Base-by-base conservation (phyloP, 2,888 invertebrate genomes). In the Ctena decussata region DNA sequence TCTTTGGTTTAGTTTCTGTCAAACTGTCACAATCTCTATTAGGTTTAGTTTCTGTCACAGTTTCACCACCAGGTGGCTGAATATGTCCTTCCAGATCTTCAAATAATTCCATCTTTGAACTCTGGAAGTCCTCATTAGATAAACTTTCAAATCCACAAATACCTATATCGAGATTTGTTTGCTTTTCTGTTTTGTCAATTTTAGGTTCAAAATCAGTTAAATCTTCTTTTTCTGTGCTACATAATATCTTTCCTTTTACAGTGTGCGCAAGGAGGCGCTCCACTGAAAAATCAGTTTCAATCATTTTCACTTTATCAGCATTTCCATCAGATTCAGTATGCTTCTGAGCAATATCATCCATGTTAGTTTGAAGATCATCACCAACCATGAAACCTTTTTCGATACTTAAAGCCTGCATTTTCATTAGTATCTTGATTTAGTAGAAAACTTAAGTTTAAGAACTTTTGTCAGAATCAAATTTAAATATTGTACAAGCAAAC, bases 241-340 rank as follows among this genome's bases (percentile, higher is more conserved):
- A 5, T 15, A 12, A 3, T 65, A 0, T 21, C 21, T 32, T 35
- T 18, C 35, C 21, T 0, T 65, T 35, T 35, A 21, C 65, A 65
- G 5, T 35, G 15, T 0, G 3, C 11, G 65, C 32, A 11, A 65
- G 35, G 5, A 65, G 65, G 8, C 65, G 32, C 12, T 32, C 65
- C 8, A 65, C 65, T n/a, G 65, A 65, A 35, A 65, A 65, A 1
- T 18, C 18, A 35, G 3, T 65, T 32, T 65, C 65, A 35, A 5
- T n/a, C 2, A 30, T 69, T 70, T 70, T 35, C 27, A 41, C 49
- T 49, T 70, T 77, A 27, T 70, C 77, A 77, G 32, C 70, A 35
- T 21, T 0, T 37, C 49, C 39, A 35, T 46, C 37, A 21, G 24
- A 37, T 37, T 35, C 11, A 21, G 37, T 37, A 49, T 11, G n/a